A percentile compares a stretch with the other conserved stretches of the same genome.
Conservation (phyloP, 2,113 vertebrate genomes). For the Percina caprodes region DNA sequence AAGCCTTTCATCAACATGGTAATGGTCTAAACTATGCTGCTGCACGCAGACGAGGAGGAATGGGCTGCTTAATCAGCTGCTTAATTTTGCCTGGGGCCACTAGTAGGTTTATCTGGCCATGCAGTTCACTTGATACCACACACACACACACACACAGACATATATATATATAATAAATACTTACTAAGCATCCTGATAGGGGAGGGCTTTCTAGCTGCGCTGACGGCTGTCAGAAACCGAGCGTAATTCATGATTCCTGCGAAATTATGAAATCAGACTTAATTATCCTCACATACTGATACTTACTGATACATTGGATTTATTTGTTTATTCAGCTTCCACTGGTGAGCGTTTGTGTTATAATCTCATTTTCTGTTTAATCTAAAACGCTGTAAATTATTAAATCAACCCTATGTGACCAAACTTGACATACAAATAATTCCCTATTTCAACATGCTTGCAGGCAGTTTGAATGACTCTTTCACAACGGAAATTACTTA, state of each 20-base stretch:
- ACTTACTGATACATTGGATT: not conserved
- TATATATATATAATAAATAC: conserved; percentile 54
- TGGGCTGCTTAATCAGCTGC: not conserved
- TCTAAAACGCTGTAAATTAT: not conserved
- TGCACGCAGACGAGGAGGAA: too few relatives aligned
- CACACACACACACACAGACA: not conserved
- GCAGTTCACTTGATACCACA: not conserved
- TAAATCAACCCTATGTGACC: not conserved
- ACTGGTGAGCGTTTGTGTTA: not conserved
- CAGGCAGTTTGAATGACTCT: not conserved
- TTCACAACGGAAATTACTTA: too few relatives aligned
- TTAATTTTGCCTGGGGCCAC: not conserved
- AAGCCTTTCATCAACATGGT: too few relatives aligned
- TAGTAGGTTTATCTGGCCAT: not conserved
- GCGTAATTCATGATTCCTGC: conserved; percentile 91
- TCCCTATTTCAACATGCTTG: not conserved
- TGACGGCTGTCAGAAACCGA: conserved; percentile 89
- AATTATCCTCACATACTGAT: not conserved
- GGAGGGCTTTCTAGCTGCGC: conserved; percentile 88
- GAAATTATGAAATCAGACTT: not conserved
- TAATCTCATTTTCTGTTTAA: too few relatives aligned
- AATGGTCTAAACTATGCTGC: not conserved
- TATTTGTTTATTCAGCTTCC: not conserved
- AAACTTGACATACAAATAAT: not conserved
- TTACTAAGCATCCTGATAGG: conserved; percentile 90